A percentile compares a stretch with the other conserved stretches of the same genome.
phyloP scores from a whole-genome alignment of 92 coral and sea anemone genomes.

The Palythoa heliodiscus region DNA sequence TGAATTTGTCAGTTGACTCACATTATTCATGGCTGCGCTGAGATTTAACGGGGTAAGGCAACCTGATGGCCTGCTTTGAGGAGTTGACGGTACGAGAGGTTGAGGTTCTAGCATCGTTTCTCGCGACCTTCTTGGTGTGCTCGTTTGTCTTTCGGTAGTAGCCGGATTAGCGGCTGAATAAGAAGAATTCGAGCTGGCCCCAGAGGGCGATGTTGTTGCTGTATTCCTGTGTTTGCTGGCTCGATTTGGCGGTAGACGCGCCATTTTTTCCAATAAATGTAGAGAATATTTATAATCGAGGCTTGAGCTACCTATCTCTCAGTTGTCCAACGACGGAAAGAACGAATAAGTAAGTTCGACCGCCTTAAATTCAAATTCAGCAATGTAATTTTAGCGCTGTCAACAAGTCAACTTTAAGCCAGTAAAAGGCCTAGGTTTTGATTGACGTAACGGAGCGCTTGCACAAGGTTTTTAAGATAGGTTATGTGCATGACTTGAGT shows the following conservation, averaged over 20 bases:
- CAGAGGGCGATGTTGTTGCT: neutral
- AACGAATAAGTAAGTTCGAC: too few species aligned
- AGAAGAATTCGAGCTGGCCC: neutral
- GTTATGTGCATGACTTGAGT: too few species aligned
- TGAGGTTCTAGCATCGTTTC: neutral
- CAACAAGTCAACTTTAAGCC: too few species aligned
- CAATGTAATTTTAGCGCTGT: too few species aligned
- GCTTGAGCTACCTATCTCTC: too few species aligned
- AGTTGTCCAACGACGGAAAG: too few species aligned
- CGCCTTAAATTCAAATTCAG: too few species aligned
- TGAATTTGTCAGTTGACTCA: neutral
- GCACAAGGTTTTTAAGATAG: too few species aligned
- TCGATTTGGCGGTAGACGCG: slow-evolving; percentile 20
- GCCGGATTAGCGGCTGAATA: neutral
- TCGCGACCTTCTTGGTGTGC: slow-evolving; percentile 4
- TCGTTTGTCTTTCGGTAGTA: slow-evolving; percentile 11
- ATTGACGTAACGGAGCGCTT: too few species aligned
- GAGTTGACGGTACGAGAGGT: slow-evolving; percentile 2
- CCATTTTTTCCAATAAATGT: neutral
- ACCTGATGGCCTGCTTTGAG: slow-evolving; percentile 9
- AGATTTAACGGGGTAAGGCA: neutral
- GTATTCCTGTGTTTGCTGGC: slow-evolving; percentile 12
- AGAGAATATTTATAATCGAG: too few species aligned
- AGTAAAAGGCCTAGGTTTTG: too few species aligned
- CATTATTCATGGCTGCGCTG: neutral